A percentile compares a stretch with the other conserved stretches of the same genome.
Conservation (phyloP, 2,888 invertebrate species). For the Ichneumoninae sp. region DNA sequence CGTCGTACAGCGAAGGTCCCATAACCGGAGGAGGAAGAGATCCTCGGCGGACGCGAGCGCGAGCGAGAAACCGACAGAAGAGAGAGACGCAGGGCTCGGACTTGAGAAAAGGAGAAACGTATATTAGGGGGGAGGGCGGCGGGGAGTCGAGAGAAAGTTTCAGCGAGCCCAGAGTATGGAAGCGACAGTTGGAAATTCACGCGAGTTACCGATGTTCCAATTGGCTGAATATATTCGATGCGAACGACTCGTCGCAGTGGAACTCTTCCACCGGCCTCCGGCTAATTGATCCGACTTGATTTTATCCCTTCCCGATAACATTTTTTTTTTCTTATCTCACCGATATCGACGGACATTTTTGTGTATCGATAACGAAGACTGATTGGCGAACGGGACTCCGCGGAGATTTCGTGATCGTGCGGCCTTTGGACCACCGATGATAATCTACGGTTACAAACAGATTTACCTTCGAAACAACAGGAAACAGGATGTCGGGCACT, state of each 20-base stretch:
- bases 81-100: constrained; percentile 19
- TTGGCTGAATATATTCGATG: constrained; percentile 22
- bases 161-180: constrained; percentile 54
- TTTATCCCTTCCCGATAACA: background rate
- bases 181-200: constrained; percentile 53
- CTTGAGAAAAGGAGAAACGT: constrained; percentile 46
- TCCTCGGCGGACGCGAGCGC: background rate
- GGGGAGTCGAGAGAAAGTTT: constrained; percentile 67
- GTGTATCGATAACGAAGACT: no score
- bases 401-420: no score
- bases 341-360: no score
- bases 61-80: constrained; percentile 13
- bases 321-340: constrained; percentile 2
- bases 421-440: no score
- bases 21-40: background rate
- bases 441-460: no score
- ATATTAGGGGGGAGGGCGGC: constrained; percentile 31
- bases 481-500: background rate
- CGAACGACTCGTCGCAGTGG: background rate
- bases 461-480: background rate
- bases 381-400: no score
- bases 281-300: background rate
- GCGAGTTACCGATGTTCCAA: constrained; percentile 14
- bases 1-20: background rate
- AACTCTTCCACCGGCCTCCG: background rate